A percentile compares a stretch with the other conserved stretches of the same genome.
Conservation (phyloP, 1,140 invertebrate species). For the Leguminivora glycinivorella region DNA sequence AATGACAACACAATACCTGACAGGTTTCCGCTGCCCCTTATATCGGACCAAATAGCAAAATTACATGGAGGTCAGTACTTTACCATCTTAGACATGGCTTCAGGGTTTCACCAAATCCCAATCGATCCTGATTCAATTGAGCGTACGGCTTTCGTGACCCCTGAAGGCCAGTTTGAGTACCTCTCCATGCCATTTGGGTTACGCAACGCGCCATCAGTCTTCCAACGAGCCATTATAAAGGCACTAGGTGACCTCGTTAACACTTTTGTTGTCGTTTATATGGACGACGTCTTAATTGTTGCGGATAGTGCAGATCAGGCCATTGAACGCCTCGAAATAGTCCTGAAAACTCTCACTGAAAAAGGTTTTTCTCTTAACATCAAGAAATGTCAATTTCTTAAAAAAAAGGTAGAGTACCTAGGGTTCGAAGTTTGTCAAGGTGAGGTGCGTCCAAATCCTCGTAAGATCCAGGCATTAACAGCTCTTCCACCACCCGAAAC, state of each 20-base stretch:
- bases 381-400: slow-evolving; percentile 45
- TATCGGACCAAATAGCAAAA: slow-evolving; percentile 26
- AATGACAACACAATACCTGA: slow-evolving; percentile 64
- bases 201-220: slow-evolving; percentile 42
- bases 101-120: slow-evolving; percentile 29
- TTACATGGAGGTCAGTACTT: slow-evolving; percentile 30
- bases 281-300: slow-evolving; percentile 32
- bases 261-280: slow-evolving; percentile 6
- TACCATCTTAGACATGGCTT: slow-evolving; percentile 27
- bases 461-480: slow-evolving; percentile 48
- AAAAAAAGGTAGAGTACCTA: slow-evolving; percentile 39
- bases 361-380: slow-evolving; percentile 17
- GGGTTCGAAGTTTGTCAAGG: slow-evolving; percentile 37
- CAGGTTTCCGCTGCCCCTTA: slow-evolving; percentile 28
- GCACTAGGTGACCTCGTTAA: slow-evolving; percentile 26
- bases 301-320: slow-evolving; percentile 32
- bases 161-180: slow-evolving; percentile 51
- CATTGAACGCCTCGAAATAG: not conserved
- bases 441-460: slow-evolving; percentile 39
- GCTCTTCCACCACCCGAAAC: slow-evolving; percentile 46
- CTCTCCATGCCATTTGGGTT: slow-evolving; percentile 46
- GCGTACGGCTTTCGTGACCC: slow-evolving; percentile 75
- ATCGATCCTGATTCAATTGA: slow-evolving; percentile 43
- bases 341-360: not conserved
- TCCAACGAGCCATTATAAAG: slow-evolving; percentile 39